Conservation (phyloP, 2,797 vertebrate species). For the Emydoidea blandingii region DNA sequence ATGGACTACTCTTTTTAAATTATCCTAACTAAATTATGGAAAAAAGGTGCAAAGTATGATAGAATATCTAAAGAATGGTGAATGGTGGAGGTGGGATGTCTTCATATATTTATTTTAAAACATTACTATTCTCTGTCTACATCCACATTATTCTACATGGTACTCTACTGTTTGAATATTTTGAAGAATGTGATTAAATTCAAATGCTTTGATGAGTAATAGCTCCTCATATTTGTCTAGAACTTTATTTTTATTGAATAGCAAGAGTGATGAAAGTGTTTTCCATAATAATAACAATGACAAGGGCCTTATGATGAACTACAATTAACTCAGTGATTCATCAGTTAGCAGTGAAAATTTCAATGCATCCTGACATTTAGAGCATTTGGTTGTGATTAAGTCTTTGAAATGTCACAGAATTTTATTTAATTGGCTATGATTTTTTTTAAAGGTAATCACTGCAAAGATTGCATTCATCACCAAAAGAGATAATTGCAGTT, state of each 20-base stretch:
- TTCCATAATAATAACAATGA: constrained; percentile 86
- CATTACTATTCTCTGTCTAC: constrained; percentile 24
- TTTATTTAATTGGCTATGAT: constrained; percentile 84
- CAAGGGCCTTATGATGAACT: constrained; percentile 83
- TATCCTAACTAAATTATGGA: neutral
- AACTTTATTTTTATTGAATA: constrained; percentile 81
- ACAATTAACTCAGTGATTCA: constrained; percentile 85
- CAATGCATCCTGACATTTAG: constrained; percentile 84
- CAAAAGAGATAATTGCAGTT: constrained; percentile 82
- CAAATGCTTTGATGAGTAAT: constrained; percentile 80
- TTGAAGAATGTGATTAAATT: constrained; percentile 79
- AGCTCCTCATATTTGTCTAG: constrained; percentile 78
- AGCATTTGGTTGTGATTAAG: constrained; percentile 85
- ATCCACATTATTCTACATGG: constrained; percentile 46
- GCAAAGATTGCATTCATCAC: constrained; percentile 78
- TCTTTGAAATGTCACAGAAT: constrained; percentile 86
- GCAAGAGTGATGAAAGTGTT: constrained; percentile 82
- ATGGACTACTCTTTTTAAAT: neutral
- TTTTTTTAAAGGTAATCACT: constrained; percentile 81
- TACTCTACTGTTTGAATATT: constrained; percentile 65
- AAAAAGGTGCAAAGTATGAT: neutral
- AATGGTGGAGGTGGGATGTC: neutral
- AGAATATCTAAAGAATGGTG: constrained; percentile 20
- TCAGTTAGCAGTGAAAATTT: constrained; percentile 79
- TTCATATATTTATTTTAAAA: constrained; percentile 70